phyloP scores from a whole-genome alignment of 1,140 invertebrate species.

The Leptinotarsa lineolata region DNA sequence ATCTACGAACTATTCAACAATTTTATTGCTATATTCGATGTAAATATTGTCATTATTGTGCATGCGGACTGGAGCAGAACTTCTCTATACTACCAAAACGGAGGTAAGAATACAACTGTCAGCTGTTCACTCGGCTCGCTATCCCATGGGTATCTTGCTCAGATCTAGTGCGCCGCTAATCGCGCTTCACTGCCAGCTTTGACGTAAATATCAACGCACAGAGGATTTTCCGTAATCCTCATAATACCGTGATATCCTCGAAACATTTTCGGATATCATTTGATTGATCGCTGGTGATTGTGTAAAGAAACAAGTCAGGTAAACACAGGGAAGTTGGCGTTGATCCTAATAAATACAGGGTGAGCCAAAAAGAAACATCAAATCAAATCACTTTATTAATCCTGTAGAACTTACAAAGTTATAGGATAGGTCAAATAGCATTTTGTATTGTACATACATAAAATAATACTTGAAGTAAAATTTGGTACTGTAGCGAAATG shows the following conservation, averaged over 20 bases:
- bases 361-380: too few species aligned
- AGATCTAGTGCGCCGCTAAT: conserved; percentile 32
- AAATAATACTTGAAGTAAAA: too few species aligned
- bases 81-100: conserved; percentile 21
- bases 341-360: too few species aligned
- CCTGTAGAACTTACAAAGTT: too few species aligned
- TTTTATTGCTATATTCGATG: conserved; percentile 38
- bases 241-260: not conserved
- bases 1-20: conserved; percentile 14
- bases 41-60: conserved; percentile 30
- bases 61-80: conserved; percentile 21
- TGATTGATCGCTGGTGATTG: not conserved
- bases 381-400: too few species aligned
- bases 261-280: not conserved
- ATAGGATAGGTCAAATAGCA: too few species aligned
- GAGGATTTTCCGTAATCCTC: conserved; percentile 22
- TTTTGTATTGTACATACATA: too few species aligned
- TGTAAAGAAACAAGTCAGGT: too few species aligned
- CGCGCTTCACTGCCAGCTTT: conserved; percentile 11
- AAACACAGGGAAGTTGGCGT: too few species aligned
- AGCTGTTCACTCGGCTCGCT: conserved; percentile 30
- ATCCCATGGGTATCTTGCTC: conserved; percentile 31
- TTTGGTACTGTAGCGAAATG: too few species aligned
- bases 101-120: conserved; percentile 20
- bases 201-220: conserved; percentile 32